A percentile compares a stretch with the other conserved stretches of the same genome.
Conservation (phyloP, 37 sponge, comb jelly and placozoan genomes). For the Beroe forskalii region DNA sequence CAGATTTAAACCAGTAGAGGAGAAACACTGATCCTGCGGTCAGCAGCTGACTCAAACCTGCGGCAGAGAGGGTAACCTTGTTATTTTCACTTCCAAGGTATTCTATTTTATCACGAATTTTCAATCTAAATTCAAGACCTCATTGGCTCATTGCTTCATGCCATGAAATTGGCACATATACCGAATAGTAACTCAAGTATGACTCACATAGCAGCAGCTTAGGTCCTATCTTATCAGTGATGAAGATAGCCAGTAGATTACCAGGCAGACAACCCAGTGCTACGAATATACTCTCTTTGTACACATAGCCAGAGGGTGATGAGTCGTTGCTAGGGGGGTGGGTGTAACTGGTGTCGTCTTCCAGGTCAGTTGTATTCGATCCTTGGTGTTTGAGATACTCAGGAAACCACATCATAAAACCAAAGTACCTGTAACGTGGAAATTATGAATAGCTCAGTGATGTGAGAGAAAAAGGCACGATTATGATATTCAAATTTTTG, state of each 20-base stretch:
- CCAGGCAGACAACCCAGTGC: constrained; percentile 68
- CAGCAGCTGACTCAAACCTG: constrained; percentile 8
- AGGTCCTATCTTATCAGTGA: constrained; percentile 67
- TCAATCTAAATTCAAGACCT: too few relatives aligned
- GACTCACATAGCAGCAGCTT: constrained; percentile 67
- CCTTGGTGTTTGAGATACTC: constrained; percentile 76
- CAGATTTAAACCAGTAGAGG: constrained; percentile 50
- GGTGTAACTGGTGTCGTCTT: background rate
- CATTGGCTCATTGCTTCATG: too few relatives aligned
- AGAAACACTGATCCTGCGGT: constrained; percentile 66
- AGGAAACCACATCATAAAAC: constrained; percentile 90
- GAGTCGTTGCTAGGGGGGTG: background rate
- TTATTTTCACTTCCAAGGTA: too few relatives aligned
- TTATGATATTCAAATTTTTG: too few relatives aligned
- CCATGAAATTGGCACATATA: too few relatives aligned
- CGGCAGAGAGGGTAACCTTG: background rate
- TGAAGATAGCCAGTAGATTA: constrained; percentile 62
- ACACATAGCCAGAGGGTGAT: background rate
- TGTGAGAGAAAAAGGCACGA: too few relatives aligned
- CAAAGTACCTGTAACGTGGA: constrained; percentile 81
- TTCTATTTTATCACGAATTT: too few relatives aligned
- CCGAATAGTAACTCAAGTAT: too few relatives aligned
- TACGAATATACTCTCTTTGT: constrained; percentile 70
- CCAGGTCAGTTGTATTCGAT: background rate
- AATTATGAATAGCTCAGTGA: background rate